Evolutionary conservation across 2,888 invertebrate genomes (phyloP).

Genomic region (Dolichomitus sp.): DNA sequence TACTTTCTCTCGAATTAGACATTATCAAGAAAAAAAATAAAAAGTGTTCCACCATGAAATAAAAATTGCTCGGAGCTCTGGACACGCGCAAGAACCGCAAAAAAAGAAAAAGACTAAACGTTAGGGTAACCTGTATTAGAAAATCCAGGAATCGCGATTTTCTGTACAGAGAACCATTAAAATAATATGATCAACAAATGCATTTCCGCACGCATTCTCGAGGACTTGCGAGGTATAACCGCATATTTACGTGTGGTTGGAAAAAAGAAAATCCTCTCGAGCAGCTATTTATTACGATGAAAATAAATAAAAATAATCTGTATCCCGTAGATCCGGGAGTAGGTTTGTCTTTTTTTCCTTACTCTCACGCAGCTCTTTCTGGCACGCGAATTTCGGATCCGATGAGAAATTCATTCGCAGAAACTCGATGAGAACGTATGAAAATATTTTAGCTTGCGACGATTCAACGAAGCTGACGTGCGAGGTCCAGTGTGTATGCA

Average conservation of each 20-base stretch:
- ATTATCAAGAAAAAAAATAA: slow-evolving; percentile 29
- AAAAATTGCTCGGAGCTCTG: slow-evolving; percentile 1
- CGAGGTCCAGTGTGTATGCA: not conserved
- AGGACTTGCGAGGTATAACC: slow-evolving; percentile 3
- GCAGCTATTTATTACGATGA: slow-evolving; percentile 34
- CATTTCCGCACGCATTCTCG: slow-evolving; percentile 46
- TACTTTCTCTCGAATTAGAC: slow-evolving; percentile 58
- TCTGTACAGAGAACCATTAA: slow-evolving; percentile 3
- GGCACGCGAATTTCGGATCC: slow-evolving; percentile 11
- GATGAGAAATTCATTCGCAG: slow-evolving; percentile 27
- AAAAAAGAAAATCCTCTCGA: slow-evolving; percentile 12
- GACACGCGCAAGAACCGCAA: slow-evolving; percentile 21
- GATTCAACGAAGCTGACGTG: not conserved
- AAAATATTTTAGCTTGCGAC: not conserved
- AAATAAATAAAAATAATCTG: slow-evolving; percentile 2
- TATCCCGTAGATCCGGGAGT: slow-evolving; percentile 26
- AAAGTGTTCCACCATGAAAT: slow-evolving; percentile 4
- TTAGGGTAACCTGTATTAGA: slow-evolving; percentile 40
- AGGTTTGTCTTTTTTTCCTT: slow-evolving; percentile 6
- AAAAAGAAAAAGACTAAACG: slow-evolving; percentile 36
- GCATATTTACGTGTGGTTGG: not conserved
- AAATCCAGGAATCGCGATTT: slow-evolving; percentile 39
- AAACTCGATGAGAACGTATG: not conserved
- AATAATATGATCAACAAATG: slow-evolving; percentile 26
- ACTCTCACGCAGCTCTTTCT: not conserved